Evolutionary conservation across 2,113 vertebrate species (phyloP), one percentile per base, ranked within the genome.

Genomic region (Alethe diademata): DNA sequence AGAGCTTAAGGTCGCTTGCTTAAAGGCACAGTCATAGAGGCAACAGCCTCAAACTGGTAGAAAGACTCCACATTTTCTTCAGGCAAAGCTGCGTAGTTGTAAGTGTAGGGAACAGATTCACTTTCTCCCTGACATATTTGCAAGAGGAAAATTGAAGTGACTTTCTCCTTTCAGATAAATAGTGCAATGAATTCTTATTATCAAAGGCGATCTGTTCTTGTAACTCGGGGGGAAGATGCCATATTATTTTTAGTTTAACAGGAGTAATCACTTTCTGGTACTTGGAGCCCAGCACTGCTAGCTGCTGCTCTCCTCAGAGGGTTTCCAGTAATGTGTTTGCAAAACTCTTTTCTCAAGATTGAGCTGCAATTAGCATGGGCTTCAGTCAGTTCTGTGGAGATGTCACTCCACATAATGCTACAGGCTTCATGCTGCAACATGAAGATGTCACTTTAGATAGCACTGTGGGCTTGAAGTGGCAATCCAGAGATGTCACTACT

Each of bases 391-490:
- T 91, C 85, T 83, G 54, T 78, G 51, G 78, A 94, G 72, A 86
- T 90, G 91, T 96, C 93, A 92, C 28, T 96, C 74, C 56, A 76
- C 35, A 51, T 95, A 94, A 80, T 0, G 1, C 65, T 81, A 42
- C 0, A 3, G 75, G 31, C 88, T 91, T 95, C 88, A 74, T 26
- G 48, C 48, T 57, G 78, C 60, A 88, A 94, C 85, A 92, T 72
- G 83, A 89, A 84, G 81, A 94, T 94, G 78, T 95, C 93, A 96
- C 87, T 96, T 84, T 47, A 84, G 53, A 86, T 94, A 92, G 62
- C 67, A 62, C 33, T 86, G 57, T 84, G 82, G 71, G 60, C 67
- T 91, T 88, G 86, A 95, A 91, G 69, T 33, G 70, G 81, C 93
- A 95, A 74, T 57, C 67, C 29, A 57, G 86, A 95, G 62, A 92